Percentiles rank a stretch among this genome's conserved stretches.
These are phyloP conservation scores for Paracanthobrama guichenoti DNA, from an alignment of 2,113 vertebrate species.

Conservation along the genomic window DNA sequence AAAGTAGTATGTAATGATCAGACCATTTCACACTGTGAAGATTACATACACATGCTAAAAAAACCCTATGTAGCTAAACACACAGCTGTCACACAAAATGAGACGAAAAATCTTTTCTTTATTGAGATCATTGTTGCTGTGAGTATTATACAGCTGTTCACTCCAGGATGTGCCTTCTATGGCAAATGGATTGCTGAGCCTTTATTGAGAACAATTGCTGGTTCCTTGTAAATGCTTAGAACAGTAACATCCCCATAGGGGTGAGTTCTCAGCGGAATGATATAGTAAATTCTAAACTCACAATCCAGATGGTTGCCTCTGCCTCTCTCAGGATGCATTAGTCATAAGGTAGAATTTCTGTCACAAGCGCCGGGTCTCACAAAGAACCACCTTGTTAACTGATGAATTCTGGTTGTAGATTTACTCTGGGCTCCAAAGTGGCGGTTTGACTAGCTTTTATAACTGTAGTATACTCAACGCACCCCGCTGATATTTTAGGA, in stretches of 20 bases:
- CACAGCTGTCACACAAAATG: slow-evolving; percentile 30
- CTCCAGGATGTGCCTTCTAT: slow-evolving; percentile 12
- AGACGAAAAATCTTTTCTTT: slow-evolving; percentile 17
- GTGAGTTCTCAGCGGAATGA: slow-evolving; percentile 6
- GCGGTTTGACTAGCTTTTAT: slow-evolving; percentile 7
- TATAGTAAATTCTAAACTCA: slow-evolving; percentile 29
- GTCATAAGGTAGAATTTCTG: slow-evolving; percentile 27
- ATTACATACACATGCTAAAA: slow-evolving; percentile 42
- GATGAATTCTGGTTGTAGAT: slow-evolving; percentile 19
- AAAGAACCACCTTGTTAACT: slow-evolving; percentile 16
- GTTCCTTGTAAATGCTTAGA: slow-evolving; percentile 19
- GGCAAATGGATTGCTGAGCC: slow-evolving; percentile 18
- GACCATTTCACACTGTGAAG: slow-evolving; percentile 41
- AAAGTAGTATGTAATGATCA: slow-evolving; percentile 29
- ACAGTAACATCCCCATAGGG: not conserved
- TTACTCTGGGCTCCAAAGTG: not conserved
- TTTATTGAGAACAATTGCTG: slow-evolving; percentile 28
- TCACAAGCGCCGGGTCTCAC: not conserved
- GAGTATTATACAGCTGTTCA: slow-evolving; percentile 18
- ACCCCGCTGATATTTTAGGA: not conserved
- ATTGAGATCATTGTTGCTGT: slow-evolving; percentile 21
- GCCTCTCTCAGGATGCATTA: slow-evolving; percentile 13
- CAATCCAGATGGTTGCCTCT: slow-evolving; percentile 27
- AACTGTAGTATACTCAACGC: not conserved
- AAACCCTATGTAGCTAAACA: slow-evolving; percentile 26